Base-by-base conservation (phyloP, 2,797 vertebrate genomes). In the Bovichtus variegatus region DNA sequence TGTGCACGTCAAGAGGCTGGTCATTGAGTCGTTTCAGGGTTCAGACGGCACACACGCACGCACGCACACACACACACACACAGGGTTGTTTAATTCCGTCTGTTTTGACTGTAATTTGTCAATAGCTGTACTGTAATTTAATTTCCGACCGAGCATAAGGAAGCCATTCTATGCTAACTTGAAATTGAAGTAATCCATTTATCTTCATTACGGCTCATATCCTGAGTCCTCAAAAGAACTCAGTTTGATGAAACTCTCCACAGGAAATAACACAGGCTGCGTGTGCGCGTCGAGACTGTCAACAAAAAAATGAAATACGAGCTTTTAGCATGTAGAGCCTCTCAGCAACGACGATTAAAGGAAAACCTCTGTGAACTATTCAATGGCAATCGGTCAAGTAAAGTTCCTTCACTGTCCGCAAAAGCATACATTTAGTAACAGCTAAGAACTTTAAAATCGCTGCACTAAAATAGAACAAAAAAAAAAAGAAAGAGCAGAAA, bases 181-280 rank as follows among this genome's bases (percentile, higher is more conserved):
- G 19, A 84, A 86, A 82, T 70, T 16, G 69, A 83, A 76, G 9
- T 78, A 80, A 87, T 88, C 63, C 63, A 72, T 89, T 91, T 85
- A 90, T 81, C 71, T 87, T 78, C 57, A 84, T 78, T 79, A 67
- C 5, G 1, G 31, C 66, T 82, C 69, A 77, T 69, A 71, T 90
- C 78, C 78, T 80, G 79, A 81, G 71, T 76, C 76, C 58, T 51
- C 54, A 74, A 80, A 89, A 80, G 3, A 74, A 84, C 50, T 82
- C 55, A 70, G 69, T 53, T 78, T 73, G 21, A 76, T 74, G 53
- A 66, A 86, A 65, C 36, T 43, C 68, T 51, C 38, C 31, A 63
- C 23, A 61, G 66, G 34, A 70, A 76, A 76, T 41, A 68, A 81
- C 57, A 54, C 23, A 31, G 41, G 38, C 60, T 46, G 62, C 61